Conservation (phyloP, 2,113 vertebrate species). For the Aepyceros melampus region DNA sequence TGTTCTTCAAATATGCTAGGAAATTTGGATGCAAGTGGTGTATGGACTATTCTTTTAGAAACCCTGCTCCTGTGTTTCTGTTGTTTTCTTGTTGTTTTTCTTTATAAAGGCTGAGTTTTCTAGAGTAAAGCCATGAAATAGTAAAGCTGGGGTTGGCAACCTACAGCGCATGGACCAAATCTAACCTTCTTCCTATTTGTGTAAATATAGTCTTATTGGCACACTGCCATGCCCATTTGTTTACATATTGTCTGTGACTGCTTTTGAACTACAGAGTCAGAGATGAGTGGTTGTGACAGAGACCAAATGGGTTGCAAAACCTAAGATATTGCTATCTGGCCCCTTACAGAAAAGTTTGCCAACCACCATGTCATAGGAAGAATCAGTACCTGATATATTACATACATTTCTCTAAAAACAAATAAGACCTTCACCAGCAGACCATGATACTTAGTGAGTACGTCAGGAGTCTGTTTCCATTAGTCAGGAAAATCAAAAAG, state of each 20-base stretch:
- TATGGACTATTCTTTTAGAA: not conserved
- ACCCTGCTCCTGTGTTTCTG: not conserved
- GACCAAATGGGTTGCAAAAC: not conserved
- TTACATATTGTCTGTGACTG: not conserved
- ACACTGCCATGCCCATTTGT: not conserved
- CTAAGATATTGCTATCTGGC: not conserved
- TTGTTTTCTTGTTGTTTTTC: not conserved
- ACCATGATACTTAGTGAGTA: not conserved
- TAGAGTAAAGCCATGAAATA: not conserved
- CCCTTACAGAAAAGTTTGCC: not conserved
- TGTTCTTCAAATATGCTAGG: not conserved
- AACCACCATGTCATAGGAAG: not conserved
- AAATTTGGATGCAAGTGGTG: not conserved
- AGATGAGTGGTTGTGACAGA: not conserved
- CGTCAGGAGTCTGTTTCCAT: not conserved
- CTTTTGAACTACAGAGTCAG: not conserved
- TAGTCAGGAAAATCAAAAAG: not conserved
- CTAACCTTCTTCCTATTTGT: not conserved
- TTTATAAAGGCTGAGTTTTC: slow-evolving; percentile 26
- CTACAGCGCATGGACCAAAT: not conserved
- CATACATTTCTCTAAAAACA: not conserved
- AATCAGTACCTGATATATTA: not conserved
- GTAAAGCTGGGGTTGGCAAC: not conserved
- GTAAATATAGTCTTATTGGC: slow-evolving; percentile 31
- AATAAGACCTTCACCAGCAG: not conserved